Percentiles rank a stretch among this genome's conserved stretches.
These are phyloP conservation scores for Teleogryllus occipitalis DNA, from an alignment of 1,140 invertebrate genomes.

Conservation along the genomic window DNA sequence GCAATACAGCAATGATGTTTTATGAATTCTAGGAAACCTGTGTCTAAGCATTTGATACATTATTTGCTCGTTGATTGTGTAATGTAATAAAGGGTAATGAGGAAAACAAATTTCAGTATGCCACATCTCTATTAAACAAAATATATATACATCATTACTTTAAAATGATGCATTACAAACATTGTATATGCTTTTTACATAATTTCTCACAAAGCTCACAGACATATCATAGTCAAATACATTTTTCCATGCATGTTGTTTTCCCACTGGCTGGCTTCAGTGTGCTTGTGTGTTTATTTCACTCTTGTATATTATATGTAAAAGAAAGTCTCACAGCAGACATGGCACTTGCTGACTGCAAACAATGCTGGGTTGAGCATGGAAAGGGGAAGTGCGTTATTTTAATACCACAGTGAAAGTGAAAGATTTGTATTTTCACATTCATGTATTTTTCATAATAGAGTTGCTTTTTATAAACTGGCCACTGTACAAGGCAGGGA, in stretches of 20 bases:
- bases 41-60: no score
- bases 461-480: no score
- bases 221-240: neutral
- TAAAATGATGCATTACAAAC: neutral
- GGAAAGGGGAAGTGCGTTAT: neutral
- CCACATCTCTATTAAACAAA: constrained; percentile 1
- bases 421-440: no score
- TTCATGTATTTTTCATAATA: no score
- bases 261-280: no score
- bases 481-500: no score
- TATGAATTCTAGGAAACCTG: no score
- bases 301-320: neutral
- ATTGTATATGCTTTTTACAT: neutral
- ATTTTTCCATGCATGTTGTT: neutral
- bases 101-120: neutral
- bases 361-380: neutral
- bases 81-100: no score
- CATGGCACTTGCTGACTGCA: neutral
- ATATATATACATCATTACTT: neutral
- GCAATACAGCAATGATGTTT: no score
- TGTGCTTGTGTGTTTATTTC: no score
- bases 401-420: no score
- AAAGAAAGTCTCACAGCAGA: neutral
- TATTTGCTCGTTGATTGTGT: no score
- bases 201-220: neutral